Conservation (phyloP, 1,140 invertebrate species). For the Drosophila asahinai region DNA sequence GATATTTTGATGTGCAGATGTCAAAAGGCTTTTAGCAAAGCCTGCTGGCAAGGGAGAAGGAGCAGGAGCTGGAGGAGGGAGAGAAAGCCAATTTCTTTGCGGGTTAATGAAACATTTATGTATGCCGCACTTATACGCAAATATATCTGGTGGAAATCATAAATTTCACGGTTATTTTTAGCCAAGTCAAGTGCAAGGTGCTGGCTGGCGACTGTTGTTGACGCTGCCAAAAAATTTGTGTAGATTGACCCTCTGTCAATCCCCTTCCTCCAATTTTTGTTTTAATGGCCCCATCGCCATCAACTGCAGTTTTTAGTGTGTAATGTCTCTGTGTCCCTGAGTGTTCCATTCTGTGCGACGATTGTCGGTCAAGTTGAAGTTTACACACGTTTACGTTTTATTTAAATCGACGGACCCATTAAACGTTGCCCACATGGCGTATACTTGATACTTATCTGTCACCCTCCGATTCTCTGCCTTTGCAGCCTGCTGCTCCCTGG, state of each 20-base stretch:
- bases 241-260: constrained; percentile 40
- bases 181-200: constrained; percentile 77
- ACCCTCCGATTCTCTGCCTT: constrained; percentile 12
- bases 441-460: constrained; percentile 40
- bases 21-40: constrained; percentile 74
- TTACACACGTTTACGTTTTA: constrained; percentile 45
- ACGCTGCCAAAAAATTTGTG: constrained; percentile 59
- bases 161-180: constrained; percentile 70
- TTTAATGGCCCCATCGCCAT: constrained; percentile 34
- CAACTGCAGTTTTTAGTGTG: constrained; percentile 16
- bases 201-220: constrained; percentile 30
- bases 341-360: too few relatives aligned
- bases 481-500: constrained; percentile 53
- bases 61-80: constrained; percentile 2
- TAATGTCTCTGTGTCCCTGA: background rate
- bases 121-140: constrained; percentile 1
- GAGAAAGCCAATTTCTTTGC: constrained; percentile 13
- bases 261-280: background rate
- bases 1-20: constrained; percentile 59
- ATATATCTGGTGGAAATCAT: constrained; percentile 51
- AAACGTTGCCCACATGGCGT: constrained; percentile 30
- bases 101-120: constrained; percentile 45
- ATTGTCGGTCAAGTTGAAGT: constrained; percentile 65
- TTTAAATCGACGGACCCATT: constrained; percentile 35
- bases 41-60: background rate